Evolutionary conservation across 2,888 invertebrate genomes (phyloP).

Genomic region (Caenorhabditis drosophilae): DNA sequence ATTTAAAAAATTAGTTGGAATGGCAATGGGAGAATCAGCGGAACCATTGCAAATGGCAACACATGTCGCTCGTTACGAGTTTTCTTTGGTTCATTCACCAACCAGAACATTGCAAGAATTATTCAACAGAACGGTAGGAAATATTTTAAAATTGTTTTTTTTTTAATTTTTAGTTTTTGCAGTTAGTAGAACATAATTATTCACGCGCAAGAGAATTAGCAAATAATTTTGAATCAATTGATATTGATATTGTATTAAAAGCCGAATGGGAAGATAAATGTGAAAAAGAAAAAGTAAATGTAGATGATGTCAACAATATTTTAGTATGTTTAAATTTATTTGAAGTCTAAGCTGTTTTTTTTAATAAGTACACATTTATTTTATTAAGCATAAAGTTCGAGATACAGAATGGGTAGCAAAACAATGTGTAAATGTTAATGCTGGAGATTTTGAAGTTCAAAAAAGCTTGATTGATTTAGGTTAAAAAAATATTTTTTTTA

Average conservation of each 20-base stretch:
- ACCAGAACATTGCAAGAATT: slow-evolving; percentile 50
- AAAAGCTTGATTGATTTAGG: slow-evolving; percentile 31
- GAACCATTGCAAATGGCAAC: slow-evolving; percentile 51
- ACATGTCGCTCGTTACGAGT: slow-evolving; percentile 43
- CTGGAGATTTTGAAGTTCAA: slow-evolving; percentile 33
- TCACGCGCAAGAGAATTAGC: slow-evolving; percentile 39
- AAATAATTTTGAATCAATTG: slow-evolving; percentile 30
- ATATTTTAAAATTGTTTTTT: not conserved
- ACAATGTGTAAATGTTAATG: slow-evolving; percentile 29
- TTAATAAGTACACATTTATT: not conserved
- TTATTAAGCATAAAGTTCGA: slow-evolving; percentile 21
- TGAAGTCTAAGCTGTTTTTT: too few species aligned
- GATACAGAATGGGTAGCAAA: slow-evolving; percentile 48
- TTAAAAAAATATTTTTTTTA: not conserved
- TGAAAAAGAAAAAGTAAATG: slow-evolving; percentile 24
- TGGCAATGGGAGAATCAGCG: slow-evolving; percentile 55
- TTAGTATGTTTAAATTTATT: slow-evolving; percentile 27
- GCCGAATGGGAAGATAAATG: slow-evolving; percentile 52
- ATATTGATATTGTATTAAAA: slow-evolving; percentile 46
- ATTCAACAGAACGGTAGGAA: slow-evolving; percentile 46
- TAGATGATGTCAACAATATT: slow-evolving; percentile 40
- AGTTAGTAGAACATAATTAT: slow-evolving; percentile 46
- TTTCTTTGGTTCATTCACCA: slow-evolving; percentile 43
- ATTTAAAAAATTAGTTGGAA: slow-evolving; percentile 48
- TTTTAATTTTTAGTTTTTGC: slow-evolving; percentile 5